Conservation (phyloP, 2,888 invertebrate genomes). For the Oeneis ivallda region DNA sequence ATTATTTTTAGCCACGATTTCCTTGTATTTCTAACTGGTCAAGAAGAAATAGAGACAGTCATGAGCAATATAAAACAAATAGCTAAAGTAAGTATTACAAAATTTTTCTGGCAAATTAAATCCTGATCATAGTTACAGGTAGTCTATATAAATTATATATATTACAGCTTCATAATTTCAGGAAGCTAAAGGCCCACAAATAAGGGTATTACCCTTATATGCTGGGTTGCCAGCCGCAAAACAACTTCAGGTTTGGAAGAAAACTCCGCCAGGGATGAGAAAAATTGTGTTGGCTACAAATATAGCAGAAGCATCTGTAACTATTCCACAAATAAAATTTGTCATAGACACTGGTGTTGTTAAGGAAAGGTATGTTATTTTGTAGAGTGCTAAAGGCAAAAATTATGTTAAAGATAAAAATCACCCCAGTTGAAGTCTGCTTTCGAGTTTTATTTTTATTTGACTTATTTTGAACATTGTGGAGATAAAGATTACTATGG, state of each 20-base stretch:
- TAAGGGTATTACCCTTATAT: constrained; percentile 93
- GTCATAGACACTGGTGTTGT: constrained; percentile 96
- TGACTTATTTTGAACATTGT: too few species aligned
- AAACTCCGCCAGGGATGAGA: constrained; percentile 86
- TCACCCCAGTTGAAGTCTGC: too few species aligned
- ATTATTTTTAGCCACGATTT: constrained; percentile 89
- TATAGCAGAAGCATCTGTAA: constrained; percentile 98
- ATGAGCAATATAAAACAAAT: constrained; percentile 87
- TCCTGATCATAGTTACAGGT: background rate
- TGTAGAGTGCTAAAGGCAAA: too few species aligned
- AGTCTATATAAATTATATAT: constrained; percentile 36
- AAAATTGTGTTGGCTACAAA: constrained; percentile 98
- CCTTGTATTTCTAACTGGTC: constrained; percentile 96
- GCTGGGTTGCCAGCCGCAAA: constrained; percentile 93
- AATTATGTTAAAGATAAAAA: too few species aligned
- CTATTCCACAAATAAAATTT: constrained; percentile 94
- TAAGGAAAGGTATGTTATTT: constrained; percentile 86
- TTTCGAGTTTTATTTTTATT: too few species aligned
- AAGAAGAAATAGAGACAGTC: constrained; percentile 97
- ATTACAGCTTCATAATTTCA: constrained; percentile 52
- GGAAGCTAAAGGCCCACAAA: constrained; percentile 83
- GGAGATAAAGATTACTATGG: too few species aligned
- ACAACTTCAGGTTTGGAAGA: constrained; percentile 93
- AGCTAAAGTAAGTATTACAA: constrained; percentile 79
- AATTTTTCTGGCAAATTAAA: background rate